Evolutionary conservation across 2,888 invertebrate genomes (phyloP).

Genomic region (Campoletis raptor): DNA sequence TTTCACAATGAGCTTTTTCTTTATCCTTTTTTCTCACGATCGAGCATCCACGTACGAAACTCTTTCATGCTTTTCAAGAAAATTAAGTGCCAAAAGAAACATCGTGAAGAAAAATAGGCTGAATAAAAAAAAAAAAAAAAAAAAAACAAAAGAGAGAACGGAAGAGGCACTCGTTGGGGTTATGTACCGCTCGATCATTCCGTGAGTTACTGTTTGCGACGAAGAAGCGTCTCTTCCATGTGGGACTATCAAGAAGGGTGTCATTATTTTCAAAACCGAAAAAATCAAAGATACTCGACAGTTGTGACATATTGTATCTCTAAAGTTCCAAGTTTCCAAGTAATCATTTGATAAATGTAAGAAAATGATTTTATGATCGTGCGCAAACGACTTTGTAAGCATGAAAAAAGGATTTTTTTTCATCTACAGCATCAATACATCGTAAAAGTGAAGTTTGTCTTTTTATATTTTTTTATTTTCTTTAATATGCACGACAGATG

Average conservation of each 20-base stretch:
- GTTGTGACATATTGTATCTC: too few species aligned
- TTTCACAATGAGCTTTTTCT: too few species aligned
- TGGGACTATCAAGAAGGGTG: not conserved
- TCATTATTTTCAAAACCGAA: slow-evolving; percentile 16
- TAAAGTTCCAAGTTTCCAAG: too few species aligned
- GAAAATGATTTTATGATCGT: not conserved
- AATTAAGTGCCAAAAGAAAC: slow-evolving; percentile 29
- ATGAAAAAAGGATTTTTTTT: not conserved
- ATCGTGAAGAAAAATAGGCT: slow-evolving; percentile 21
- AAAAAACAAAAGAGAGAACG: slow-evolving; percentile 25
- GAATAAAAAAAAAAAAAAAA: too few species aligned
- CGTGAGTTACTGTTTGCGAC: slow-evolving; percentile 65
- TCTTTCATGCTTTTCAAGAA: slow-evolving; percentile 6
- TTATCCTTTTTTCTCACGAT: not conserved
- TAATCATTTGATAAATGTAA: not conserved
- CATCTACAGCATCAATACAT: not conserved
- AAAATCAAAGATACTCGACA: slow-evolving; percentile 20
- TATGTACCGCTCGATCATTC: slow-evolving; percentile 69
- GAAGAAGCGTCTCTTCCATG: slow-evolving; percentile 60
- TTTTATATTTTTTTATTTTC: not conserved
- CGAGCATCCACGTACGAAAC: slow-evolving; percentile 40
- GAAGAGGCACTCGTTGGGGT: slow-evolving; percentile 37
- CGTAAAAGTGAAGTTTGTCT: not conserved
- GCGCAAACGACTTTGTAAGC: not conserved
- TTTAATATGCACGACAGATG: slow-evolving; percentile 34